Evolutionary conservation across 1,140 invertebrate genomes (phyloP).

Genomic region (Steinernema feltiae): DNA sequence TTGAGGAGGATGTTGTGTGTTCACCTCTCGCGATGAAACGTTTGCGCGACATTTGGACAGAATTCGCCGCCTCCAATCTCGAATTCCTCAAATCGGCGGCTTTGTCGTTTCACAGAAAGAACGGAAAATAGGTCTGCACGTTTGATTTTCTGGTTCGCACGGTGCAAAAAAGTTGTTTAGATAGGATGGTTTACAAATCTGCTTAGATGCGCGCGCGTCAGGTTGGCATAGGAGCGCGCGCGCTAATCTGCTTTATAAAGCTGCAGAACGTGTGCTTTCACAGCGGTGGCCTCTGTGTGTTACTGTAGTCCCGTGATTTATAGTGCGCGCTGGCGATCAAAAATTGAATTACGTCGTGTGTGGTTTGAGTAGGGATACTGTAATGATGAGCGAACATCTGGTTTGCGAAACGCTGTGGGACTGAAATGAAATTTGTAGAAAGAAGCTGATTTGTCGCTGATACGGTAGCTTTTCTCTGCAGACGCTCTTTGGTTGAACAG

Average conservation of each 20-base stretch:
- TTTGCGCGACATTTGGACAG: neutral
- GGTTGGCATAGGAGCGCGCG: neutral
- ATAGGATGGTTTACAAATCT: neutral
- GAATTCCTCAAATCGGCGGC: neutral
- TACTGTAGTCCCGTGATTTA: too few relatives aligned
- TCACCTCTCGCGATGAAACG: neutral
- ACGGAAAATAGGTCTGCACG: neutral
- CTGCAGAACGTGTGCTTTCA: neutral
- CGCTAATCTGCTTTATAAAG: neutral
- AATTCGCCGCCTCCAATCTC: neutral
- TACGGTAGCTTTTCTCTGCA: too few relatives aligned
- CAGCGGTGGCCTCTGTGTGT: too few relatives aligned
- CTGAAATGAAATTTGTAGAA: too few relatives aligned
- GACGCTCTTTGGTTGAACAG: too few relatives aligned
- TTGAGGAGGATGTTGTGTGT: neutral
- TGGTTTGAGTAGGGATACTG: too few relatives aligned
- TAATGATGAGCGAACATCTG: too few relatives aligned
- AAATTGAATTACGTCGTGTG: too few relatives aligned
- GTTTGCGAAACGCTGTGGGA: too few relatives aligned
- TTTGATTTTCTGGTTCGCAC: neutral
- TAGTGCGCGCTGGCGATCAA: too few relatives aligned
- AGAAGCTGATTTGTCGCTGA: too few relatives aligned
- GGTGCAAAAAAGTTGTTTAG: neutral
- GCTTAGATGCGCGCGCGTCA: neutral
- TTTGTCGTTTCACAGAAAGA: neutral